Percentiles rank a stretch among this genome's conserved stretches.
phyloP scores from a whole-genome alignment of 2,113 vertebrate species.

The Melanerpes formicivorus region DNA sequence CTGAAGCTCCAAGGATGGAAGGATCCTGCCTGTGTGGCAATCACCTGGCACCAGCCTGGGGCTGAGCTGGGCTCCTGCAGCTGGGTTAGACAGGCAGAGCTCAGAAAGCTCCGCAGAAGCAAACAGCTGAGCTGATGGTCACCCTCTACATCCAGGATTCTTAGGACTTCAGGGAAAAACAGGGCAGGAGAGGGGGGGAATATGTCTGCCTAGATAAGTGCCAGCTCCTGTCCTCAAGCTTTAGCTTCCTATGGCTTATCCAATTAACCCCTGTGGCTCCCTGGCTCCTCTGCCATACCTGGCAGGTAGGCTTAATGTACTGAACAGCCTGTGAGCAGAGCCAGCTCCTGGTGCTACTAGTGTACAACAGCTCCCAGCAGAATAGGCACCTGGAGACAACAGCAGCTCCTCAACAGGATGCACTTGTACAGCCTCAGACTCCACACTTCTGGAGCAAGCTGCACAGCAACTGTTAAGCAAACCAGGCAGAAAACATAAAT shows the following conservation, averaged over 20 bases:
- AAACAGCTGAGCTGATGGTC: not conserved
- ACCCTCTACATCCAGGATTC: not conserved
- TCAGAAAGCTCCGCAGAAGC: not conserved
- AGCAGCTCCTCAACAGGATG: not conserved
- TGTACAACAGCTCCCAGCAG: conserved; percentile 34
- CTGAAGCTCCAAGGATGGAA: not conserved
- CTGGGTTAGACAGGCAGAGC: not conserved
- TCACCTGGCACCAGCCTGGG: not conserved
- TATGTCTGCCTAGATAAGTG: too few species aligned
- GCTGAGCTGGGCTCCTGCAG: not conserved
- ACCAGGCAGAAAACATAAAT: conserved; percentile 46
- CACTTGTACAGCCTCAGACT: not conserved
- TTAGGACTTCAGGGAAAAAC: not conserved
- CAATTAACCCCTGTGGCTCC: not conserved
- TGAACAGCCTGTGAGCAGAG: not conserved
- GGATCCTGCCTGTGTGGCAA: not conserved
- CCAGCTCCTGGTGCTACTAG: not conserved
- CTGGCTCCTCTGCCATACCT: not conserved
- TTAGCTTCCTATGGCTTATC: not conserved
- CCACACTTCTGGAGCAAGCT: not conserved
- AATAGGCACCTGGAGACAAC: not conserved
- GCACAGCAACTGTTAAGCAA: conserved; percentile 34
- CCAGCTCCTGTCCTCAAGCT: too few species aligned
- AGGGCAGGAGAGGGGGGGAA: not conserved
- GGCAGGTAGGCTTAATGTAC: not conserved